Evolutionary conservation across 2,888 invertebrate genomes (phyloP).

Genomic region (Idaea dimidiata): DNA sequence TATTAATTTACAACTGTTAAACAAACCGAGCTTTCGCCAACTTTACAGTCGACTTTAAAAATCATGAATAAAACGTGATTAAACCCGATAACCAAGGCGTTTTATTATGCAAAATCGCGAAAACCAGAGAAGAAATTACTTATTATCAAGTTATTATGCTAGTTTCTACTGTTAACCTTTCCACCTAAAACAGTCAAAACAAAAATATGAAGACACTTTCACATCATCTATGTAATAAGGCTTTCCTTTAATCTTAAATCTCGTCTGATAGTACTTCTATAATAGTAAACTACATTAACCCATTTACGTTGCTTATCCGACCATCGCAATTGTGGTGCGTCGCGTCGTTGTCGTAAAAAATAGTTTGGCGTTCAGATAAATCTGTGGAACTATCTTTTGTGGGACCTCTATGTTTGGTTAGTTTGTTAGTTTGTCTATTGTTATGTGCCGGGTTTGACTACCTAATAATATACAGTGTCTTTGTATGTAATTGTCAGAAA

Average conservation of each 20-base stretch:
- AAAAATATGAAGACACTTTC: not conserved
- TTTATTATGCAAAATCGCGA: no score
- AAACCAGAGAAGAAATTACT: no score
- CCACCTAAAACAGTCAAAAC: not conserved
- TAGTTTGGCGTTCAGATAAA: constrained; percentile 49
- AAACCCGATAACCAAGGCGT: no score
- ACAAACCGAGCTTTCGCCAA: no score
- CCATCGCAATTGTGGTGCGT: constrained; percentile 29
- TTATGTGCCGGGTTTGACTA: not conserved
- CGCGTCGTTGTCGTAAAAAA: constrained; percentile 37
- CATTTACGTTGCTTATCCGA: constrained; percentile 67
- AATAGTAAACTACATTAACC: constrained; percentile 72
- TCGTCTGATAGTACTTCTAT: constrained; percentile 65
- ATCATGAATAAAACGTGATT: no score
- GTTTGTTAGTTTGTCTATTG: not conserved
- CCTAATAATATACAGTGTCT: not conserved
- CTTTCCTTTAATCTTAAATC: constrained; percentile 42
- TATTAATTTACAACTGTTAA: no score
- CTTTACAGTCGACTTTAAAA: no score
- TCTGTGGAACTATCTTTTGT: constrained; percentile 44
- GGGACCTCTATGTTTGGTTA: not conserved
- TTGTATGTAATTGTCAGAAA: not conserved
- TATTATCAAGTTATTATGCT: not conserved
- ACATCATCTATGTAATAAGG: constrained; percentile 26
- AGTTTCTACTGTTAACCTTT: not conserved